Evolutionary conservation across 2,797 vertebrate genomes (phyloP), one percentile per base, ranked within the genome.

Genomic region (Myripristis murdjan): DNA sequence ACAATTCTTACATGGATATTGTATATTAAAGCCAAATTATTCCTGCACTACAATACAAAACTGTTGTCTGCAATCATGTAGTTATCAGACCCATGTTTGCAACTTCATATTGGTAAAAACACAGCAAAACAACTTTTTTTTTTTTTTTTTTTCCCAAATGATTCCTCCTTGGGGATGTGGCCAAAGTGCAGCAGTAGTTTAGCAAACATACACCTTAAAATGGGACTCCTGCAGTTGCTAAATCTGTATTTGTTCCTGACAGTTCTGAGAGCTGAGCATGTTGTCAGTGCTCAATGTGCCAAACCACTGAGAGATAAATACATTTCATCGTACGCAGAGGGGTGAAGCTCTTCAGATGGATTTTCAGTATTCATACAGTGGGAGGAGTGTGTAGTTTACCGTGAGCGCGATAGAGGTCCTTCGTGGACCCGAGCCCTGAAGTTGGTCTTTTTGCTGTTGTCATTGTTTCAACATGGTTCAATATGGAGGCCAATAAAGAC

Each of bases 401-500:
- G 7, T 39, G 51, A 37, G 64, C 54, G 33, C 78, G 78, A 56
- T 79, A n/a, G 63, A 77, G 49, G 18, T 58, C 56, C 23, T 44
- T 62, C 73, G 52, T 46, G 51, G 60, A 74, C 49, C 74, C 15
- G 2, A 78, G 37, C 63, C 66, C 64, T 39, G 23, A 73, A 59
- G 4, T 7, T 74, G 85, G 77, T 64, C 11, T 76, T 77, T 80
- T 83, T 84, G 70, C 75, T 86, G 64, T 88, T 86, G 86, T 90
- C 84, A 89, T 88, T 88, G 77, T 90, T 89, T 84, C 70, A 86
- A 85, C 64, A 73, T 86, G 80, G 77, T 86, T 84, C 56, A 24
- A 26, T 26, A 64, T 85, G 70, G 76, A 88, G 73, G 75, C 79
- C 73, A 91, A 90, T 92, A 91, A 92, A 91, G 77, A 89, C 77